These are phyloP conservation scores for Volucella zonaria DNA, from an alignment of 2,888 invertebrate genomes.

Conservation along the genomic window DNA sequence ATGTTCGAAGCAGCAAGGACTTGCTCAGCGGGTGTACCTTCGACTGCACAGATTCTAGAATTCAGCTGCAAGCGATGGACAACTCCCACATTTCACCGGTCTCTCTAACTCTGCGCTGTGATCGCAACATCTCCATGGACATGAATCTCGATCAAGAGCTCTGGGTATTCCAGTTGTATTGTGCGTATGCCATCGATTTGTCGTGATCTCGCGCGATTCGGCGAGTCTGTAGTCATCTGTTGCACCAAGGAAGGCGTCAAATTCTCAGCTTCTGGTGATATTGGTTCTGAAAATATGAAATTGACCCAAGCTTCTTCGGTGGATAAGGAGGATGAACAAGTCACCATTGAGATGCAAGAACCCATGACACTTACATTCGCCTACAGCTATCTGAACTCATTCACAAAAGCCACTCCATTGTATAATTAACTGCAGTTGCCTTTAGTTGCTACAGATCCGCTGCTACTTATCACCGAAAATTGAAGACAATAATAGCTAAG, in stretches of 20 bases:
- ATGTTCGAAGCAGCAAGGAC: constrained; percentile 99
- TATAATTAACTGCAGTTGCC: constrained; percentile 94
- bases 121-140: constrained; percentile 98
- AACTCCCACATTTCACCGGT: constrained; percentile 99
- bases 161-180: constrained; percentile 98
- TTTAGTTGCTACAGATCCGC: constrained; percentile 96
- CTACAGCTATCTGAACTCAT: constrained; percentile 97
- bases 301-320: constrained; percentile 95
- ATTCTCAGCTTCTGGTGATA: constrained; percentile 97
- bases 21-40: constrained; percentile 98
- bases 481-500: constrained; percentile 95
- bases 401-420: constrained; percentile 98
- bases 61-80: constrained; percentile 98
- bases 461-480: constrained; percentile 99
- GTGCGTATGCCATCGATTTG: constrained; percentile 98
- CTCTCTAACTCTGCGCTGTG: constrained; percentile 95
- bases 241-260: constrained; percentile 98
- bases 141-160: constrained; percentile 99
- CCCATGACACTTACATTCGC: constrained; percentile 98
- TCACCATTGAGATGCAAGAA: constrained; percentile 98
- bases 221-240: constrained; percentile 98
- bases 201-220: constrained; percentile 97
- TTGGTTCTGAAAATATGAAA: constrained; percentile 96
- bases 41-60: constrained; percentile 96
- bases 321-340: constrained; percentile 97